A percentile compares a stretch with the other conserved stretches of the same genome.
phyloP scores from a whole-genome alignment of 2,113 vertebrate genomes.

The Phocoena sinus region DNA sequence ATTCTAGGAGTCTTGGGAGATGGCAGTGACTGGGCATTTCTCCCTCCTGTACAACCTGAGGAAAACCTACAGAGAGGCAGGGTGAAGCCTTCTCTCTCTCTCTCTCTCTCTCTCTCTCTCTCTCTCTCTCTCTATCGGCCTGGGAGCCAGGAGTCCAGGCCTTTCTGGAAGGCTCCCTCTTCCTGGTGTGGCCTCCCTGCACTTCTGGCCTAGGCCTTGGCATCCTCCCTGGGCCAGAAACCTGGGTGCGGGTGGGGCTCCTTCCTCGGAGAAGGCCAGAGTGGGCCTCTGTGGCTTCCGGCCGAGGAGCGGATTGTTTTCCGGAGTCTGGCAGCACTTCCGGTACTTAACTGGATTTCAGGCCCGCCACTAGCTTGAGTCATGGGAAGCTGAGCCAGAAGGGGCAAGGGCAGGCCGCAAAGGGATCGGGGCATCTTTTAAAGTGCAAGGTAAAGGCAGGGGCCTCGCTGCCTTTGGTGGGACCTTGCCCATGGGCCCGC shows the following conservation, averaged over 20 bases:
- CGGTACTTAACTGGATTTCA: background rate
- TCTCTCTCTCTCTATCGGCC: fast-evolving
- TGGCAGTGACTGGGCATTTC: background rate
- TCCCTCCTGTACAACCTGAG: background rate
- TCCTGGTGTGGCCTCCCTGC: background rate
- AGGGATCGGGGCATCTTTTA: background rate
- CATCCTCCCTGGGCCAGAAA: background rate
- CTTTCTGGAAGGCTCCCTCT: background rate
- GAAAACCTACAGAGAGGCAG: background rate
- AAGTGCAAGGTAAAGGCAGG: background rate
- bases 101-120: background rate
- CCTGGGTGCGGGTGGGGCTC: background rate
- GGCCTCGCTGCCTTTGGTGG: background rate
- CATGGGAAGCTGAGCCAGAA: background rate
- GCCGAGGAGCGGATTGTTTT: background rate
- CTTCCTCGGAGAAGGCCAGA: slow-evolving; percentile 36
- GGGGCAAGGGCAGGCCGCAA: background rate
- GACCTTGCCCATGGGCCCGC: background rate
- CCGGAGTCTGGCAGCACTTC: background rate
- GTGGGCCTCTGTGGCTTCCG: background rate
- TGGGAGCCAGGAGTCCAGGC: background rate
- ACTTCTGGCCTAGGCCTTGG: background rate
- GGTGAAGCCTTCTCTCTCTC: fast-evolving
- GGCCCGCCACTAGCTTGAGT: background rate
- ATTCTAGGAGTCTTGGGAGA: background rate